These are phyloP conservation scores for Montipora cactus DNA, from an alignment of 64 coral and sea anemone species.

Conservation along the genomic window DNA sequence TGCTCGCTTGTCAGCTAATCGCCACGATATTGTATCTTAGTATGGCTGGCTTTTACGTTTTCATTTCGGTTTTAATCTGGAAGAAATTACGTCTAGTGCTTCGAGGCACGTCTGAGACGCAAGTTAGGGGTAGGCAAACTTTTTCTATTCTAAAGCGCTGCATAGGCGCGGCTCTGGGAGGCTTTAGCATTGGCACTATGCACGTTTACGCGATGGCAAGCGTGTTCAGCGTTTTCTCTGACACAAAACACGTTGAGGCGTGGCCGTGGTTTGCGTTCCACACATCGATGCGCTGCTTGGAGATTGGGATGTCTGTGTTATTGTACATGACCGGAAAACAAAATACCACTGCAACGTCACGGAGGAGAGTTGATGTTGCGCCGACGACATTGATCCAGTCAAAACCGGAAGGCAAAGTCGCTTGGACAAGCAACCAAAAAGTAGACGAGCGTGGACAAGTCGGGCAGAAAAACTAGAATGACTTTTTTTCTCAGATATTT, in stretches of 20 bases:
- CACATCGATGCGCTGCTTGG: slow-evolving; percentile 31
- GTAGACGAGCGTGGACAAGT: neutral
- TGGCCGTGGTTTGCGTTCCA: slow-evolving; percentile 70
- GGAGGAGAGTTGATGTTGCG: neutral
- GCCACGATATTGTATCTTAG: slow-evolving; percentile 17
- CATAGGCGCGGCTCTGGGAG: slow-evolving; percentile 21
- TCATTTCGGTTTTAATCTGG: slow-evolving; percentile 25
- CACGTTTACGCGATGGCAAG: slow-evolving; percentile 44
- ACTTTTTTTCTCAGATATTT: neutral
- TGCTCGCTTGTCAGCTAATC: slow-evolving; percentile 50
- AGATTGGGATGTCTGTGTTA: slow-evolving; percentile 45
- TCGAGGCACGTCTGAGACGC: neutral
- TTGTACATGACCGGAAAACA: slow-evolving; percentile 17
- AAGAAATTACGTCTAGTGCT: neutral
- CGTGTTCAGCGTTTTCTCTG: slow-evolving; percentile 47
- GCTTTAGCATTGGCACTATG: slow-evolving; percentile 1
- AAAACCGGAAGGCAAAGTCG: neutral
- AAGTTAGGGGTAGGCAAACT: neutral
- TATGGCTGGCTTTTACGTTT: slow-evolving; percentile 22
- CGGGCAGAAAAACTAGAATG: neutral
- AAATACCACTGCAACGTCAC: neutral
- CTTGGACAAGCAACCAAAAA: neutral
- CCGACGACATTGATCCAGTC: neutral
- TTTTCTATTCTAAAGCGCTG: slow-evolving; percentile 45
- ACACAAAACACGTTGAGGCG: slow-evolving; percentile 9